Base-by-base conservation (phyloP, 2,888 invertebrate genomes). In the Tillus elongatus region DNA sequence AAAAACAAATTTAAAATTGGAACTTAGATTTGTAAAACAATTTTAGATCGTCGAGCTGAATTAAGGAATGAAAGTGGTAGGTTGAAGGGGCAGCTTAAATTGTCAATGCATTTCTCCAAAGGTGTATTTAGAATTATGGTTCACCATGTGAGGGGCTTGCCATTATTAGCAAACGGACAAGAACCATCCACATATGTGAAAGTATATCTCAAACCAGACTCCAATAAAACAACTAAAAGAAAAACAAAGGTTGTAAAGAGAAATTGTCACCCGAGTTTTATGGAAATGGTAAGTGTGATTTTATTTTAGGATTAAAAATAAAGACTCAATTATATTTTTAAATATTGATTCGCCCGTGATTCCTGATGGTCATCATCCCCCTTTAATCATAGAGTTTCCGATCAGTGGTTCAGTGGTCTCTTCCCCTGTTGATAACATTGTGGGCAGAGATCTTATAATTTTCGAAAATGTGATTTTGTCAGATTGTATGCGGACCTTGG, bases 211-310 rank as follows among this genome's bases (percentile, higher is more conserved):
- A 79, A 89, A 51, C 96, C 97, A 4, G 96, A 97, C 64, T 80
- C 82, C 13, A 79, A 79, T 37, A 95, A 95, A 67, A 80, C 77
- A 47, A 95, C 96, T 10, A 98, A 98, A 67, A 74, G 92, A 35
- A 98, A 98, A 68, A 97, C 97, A 1, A 88, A 91, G 66, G 88
- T 93, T 2, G 80, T 93, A 1, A 83, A 84, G 53, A 83, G 86
- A 49, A 90, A 88, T 58, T 88, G 89, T 54, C 91, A 95, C 65
- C 97, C 97, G 0, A 92, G 93, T 11, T 97, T 93, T 67, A 96
- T 97, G 89, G 92, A 95, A 73, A 91, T 91, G 85, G 88, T 89
- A 66, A 68, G 58, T 46, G 10, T 24, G 4, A 9, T 30, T 26
- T 30, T 37, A 16, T 36, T 31, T 36, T 35, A 2, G 9, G 3